phyloP scores from a whole-genome alignment of 2,797 vertebrate genomes.

The Rhinatrema bivittatum region DNA sequence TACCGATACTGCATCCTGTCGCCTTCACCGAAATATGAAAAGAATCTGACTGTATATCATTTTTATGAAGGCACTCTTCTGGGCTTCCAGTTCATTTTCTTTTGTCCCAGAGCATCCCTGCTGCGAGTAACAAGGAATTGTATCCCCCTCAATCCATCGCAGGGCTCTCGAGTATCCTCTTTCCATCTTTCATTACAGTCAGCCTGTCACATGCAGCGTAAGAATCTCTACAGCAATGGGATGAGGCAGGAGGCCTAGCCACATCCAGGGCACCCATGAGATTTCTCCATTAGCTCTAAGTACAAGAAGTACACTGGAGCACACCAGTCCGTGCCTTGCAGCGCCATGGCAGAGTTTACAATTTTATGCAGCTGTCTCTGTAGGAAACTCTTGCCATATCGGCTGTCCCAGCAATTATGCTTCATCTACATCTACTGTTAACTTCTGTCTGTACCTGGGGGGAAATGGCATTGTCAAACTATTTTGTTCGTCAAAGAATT shows the following conservation, averaged over 20 bases:
- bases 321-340: constrained; percentile 12
- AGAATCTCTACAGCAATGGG: constrained; percentile 23
- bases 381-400: constrained; percentile 7
- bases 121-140: constrained; percentile 18
- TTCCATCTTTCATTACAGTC: constrained; percentile 18
- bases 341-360: constrained; percentile 25
- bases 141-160: constrained; percentile 17
- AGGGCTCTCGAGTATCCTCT: constrained; percentile 24
- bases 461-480: too few species aligned
- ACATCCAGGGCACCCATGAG: constrained; percentile 9
- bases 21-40: not conserved
- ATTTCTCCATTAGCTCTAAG: constrained; percentile 13
- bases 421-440: too few species aligned
- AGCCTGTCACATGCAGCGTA: constrained; percentile 20
- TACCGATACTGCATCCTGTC: not conserved
- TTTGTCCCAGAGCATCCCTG: constrained; percentile 25
- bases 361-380: constrained; percentile 16
- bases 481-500: too few species aligned
- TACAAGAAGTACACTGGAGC: constrained; percentile 17
- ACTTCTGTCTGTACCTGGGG: too few species aligned
- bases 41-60: constrained; percentile 11
- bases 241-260: constrained; percentile 38
- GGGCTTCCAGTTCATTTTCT: constrained; percentile 30
- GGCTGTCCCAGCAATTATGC: constrained; percentile 6
- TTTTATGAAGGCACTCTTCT: constrained; percentile 21